phyloP scores from a whole-genome alignment of 2,797 vertebrate species.

The Tamandua tetradactyla region DNA sequence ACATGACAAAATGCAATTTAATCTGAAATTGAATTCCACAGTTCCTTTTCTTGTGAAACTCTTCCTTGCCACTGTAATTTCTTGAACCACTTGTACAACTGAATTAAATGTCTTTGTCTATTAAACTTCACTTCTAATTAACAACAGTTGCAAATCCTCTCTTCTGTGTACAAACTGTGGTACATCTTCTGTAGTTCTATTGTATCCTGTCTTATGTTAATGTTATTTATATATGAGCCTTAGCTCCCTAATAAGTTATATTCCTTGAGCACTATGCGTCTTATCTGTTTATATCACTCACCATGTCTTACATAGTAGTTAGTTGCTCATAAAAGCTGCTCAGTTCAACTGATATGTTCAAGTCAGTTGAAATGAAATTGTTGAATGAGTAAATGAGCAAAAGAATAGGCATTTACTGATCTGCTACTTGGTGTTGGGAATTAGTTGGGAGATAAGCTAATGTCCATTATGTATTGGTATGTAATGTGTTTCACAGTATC shows the following conservation, averaged over 20 bases:
- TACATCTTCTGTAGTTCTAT: constrained; percentile 44
- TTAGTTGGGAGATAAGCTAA: not conserved
- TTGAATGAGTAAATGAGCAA: constrained; percentile 43
- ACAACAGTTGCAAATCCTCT: constrained; percentile 42
- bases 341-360: not conserved
- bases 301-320: not conserved
- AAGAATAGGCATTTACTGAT: constrained; percentile 2
- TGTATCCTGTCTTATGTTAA: constrained; percentile 59
- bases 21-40: not conserved
- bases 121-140: not conserved
- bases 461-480: not conserved
- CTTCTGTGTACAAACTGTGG: constrained; percentile 55
- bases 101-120: not conserved
- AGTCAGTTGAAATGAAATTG: not conserved
- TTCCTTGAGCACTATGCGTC: constrained; percentile 6
- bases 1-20: not conserved
- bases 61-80: not conserved
- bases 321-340: constrained; percentile 15
- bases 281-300: constrained; percentile 24
- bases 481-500: not conserved
- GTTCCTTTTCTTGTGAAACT: not conserved
- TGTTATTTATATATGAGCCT: constrained; percentile 13
- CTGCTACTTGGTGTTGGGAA: constrained; percentile 1
- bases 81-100: not conserved
- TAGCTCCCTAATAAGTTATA: not conserved